A percentile compares a stretch with the other conserved stretches of the same genome.
Evolutionary conservation across 2,113 vertebrate genomes (phyloP).

Genomic region (Sminthopsis crassicaudata): DNA sequence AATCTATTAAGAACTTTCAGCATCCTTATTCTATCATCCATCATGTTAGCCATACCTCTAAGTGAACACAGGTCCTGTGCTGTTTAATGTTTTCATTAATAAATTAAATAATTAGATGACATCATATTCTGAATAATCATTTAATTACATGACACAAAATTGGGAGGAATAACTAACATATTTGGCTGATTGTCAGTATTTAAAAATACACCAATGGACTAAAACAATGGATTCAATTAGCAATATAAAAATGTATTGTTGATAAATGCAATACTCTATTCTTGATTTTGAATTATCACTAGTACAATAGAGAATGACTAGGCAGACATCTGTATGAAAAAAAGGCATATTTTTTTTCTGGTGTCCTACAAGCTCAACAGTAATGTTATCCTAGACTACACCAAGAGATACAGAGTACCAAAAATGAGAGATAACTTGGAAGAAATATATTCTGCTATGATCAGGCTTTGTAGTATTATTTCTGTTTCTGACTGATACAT

Average conservation of each 20-base stretch:
- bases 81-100: neutral
- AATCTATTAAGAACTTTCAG: neutral
- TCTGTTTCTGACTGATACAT: neutral
- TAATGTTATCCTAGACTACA: neutral
- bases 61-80: neutral
- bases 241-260: neutral
- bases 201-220: neutral
- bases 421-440: neutral
- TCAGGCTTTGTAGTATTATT: neutral
- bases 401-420: neutral
- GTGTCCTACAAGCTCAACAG: neutral
- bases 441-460: neutral
- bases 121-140: neutral
- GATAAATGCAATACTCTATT: neutral
- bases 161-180: neutral
- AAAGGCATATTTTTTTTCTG: neutral
- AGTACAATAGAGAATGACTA: neutral
- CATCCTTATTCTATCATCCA: neutral
- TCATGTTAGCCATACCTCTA: neutral
- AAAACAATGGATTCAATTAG: neutral
- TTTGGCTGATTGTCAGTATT: neutral
- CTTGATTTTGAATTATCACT: neutral
- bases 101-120: neutral
- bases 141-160: neutral
- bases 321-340: neutral